Conservation (phyloP, 35 echinoderm and acorn worm species). For the Ptychodera flava region DNA sequence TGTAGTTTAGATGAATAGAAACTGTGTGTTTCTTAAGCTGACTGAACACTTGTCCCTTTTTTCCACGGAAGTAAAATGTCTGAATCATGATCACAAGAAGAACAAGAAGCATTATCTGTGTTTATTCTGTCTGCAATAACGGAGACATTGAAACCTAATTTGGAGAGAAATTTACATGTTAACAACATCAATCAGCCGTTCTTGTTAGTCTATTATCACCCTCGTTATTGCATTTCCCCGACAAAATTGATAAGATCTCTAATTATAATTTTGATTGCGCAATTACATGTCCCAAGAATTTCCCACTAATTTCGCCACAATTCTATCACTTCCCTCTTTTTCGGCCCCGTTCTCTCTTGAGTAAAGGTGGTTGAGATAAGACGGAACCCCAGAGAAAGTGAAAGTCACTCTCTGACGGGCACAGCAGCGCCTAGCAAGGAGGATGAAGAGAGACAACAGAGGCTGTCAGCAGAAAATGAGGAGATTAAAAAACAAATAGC, state of each 20-base stretch:
- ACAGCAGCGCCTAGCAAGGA: constrained; percentile 69
- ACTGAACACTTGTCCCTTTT: too few relatives aligned
- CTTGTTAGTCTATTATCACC: background rate
- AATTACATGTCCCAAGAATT: background rate
- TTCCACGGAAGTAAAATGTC: too few relatives aligned
- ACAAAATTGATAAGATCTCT: background rate
- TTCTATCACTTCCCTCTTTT: background rate
- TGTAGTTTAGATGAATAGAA: too few relatives aligned
- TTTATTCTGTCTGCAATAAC: too few relatives aligned
- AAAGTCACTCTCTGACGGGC: constrained; percentile 70
- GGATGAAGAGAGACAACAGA: constrained; percentile 88
- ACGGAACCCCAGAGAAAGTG: constrained; percentile 73
- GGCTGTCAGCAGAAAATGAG: constrained; percentile 85
- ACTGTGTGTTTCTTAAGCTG: too few relatives aligned
- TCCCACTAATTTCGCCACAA: background rate
- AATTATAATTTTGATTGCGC: background rate
- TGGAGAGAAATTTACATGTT: too few relatives aligned
- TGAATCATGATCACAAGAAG: too few relatives aligned
- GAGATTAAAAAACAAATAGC: constrained; percentile 92
- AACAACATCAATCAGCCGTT: too few relatives aligned
- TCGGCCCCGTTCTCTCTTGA: background rate
- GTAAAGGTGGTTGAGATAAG: constrained; percentile 65
- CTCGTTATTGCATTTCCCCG: background rate
- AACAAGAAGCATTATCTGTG: too few relatives aligned
- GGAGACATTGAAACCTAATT: too few relatives aligned